Percentiles rank a stretch among this genome's conserved stretches.
Evolutionary conservation across 1,140 invertebrate species (phyloP).

Genomic region (Matsumurasca onukii): DNA sequence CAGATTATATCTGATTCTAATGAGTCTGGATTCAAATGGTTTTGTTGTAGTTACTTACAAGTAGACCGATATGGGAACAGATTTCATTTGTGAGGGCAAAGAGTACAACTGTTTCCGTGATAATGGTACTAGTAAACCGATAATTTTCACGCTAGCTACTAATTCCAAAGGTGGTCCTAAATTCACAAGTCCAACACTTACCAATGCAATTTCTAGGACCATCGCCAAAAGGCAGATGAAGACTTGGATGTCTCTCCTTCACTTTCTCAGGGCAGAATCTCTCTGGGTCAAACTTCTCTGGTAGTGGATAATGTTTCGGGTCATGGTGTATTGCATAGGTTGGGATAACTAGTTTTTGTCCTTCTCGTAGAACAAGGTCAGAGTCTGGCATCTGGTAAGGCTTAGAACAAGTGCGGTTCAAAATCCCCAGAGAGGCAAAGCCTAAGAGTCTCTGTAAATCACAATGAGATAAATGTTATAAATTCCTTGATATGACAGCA

Average conservation of each 20-base stretch:
- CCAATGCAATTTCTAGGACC: constrained; percentile 60
- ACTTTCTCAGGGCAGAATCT: constrained; percentile 47
- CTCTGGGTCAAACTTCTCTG: constrained; percentile 58
- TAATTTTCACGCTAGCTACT: too few relatives aligned
- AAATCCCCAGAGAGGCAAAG: constrained; percentile 52
- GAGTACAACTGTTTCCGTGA: too few relatives aligned
- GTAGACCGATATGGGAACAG: too few relatives aligned
- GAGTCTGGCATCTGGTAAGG: constrained; percentile 53
- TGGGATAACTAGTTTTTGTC: constrained; percentile 49
- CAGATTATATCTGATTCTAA: too few relatives aligned
- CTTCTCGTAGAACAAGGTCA: constrained; percentile 49
- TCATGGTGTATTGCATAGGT: constrained; percentile 58
- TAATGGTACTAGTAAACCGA: too few relatives aligned
- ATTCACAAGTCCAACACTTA: too few relatives aligned
- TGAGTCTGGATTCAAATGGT: too few relatives aligned
- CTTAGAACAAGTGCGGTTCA: constrained; percentile 55
- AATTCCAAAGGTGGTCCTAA: too few relatives aligned
- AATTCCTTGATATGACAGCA: too few relatives aligned
- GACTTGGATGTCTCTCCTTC: constrained; percentile 48
- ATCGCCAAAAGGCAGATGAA: constrained; percentile 58
- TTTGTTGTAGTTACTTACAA: too few relatives aligned
- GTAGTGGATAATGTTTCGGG: constrained; percentile 55
- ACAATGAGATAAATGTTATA: too few relatives aligned
- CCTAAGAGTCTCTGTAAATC: constrained; percentile 56
- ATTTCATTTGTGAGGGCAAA: too few relatives aligned